Base-by-base conservation (phyloP, 2,113 vertebrate species). In the Cygnus buccinator region DNA sequence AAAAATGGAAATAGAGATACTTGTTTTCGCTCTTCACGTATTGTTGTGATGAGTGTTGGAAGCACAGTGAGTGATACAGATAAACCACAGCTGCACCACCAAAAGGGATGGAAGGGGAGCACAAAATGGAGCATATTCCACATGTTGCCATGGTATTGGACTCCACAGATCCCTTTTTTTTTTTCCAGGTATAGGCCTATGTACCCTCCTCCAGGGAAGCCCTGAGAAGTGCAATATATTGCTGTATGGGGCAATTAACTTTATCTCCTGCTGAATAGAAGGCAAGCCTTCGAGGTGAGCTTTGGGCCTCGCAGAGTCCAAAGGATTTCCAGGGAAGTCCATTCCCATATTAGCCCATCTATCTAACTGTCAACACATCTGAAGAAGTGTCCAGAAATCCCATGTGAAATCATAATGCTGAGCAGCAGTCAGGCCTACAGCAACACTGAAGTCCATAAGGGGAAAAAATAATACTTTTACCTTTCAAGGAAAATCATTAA, bases 291-390 rank as follows among this genome's bases (percentile, higher is more conserved):
- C 81, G 68, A 93, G 35, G 20, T 62, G 57, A 84, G 39, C 52
- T 90, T 90, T 87, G 48, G 48, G 28, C 33, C 16, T 80, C 6
- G 11, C 6, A 50, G 65, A 67, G 23, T 87, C 76, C 72, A 72
- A 81, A 93, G 35, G 75, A 72, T 77, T 96, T 92, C 86, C 84
- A 89, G 35, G 48, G 73, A 93, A 84, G 66, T 54, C 62, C 44
- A 65, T 89, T 94, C n/a, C 48, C 33, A 84, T 72, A 81, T 81
- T 84, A 91, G 12, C 52, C 18, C 65, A 61, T 90, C 83, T 74
- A 8, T 90, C 43, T 90, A 67, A 81, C 72, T 93, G 83, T 92
- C 89, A 87, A 61, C 66, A 22, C 70, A 76, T 76, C 55, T 72
- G 62, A 94, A 79, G 84, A 68, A 94, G 48, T 18, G 33, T 62